phyloP scores from a whole-genome alignment of 2,113 vertebrate genomes.

The Willisornis vidua region DNA sequence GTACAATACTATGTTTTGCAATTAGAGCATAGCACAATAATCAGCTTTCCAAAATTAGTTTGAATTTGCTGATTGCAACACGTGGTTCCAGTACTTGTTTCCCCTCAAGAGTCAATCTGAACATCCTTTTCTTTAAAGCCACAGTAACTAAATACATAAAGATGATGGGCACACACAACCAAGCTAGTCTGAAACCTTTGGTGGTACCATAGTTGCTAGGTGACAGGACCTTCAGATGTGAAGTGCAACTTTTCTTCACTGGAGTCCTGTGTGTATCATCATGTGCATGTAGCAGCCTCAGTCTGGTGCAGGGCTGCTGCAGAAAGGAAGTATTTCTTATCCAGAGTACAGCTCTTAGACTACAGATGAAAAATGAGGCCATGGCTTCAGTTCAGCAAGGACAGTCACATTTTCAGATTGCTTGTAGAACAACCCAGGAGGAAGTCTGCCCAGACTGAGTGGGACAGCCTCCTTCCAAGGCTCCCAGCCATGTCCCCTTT shows the following conservation, averaged over 20 bases:
- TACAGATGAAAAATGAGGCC: background rate
- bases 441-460: background rate
- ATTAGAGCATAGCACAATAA: background rate
- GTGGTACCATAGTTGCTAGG: background rate
- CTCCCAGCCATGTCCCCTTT: background rate
- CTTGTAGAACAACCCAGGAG: background rate
- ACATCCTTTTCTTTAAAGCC: background rate
- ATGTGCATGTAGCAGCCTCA: background rate
- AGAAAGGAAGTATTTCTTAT: background rate
- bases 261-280: background rate
- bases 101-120: background rate
- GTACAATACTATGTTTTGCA: background rate
- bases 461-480: background rate
- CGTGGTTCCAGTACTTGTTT: background rate
- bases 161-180: background rate
- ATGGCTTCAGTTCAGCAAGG: background rate
- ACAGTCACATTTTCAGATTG: background rate
- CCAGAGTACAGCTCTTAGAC: background rate
- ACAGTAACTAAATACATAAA: background rate
- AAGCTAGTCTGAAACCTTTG: background rate
- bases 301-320: background rate
- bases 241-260: background rate
- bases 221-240: background rate
- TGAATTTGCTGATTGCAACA: background rate
- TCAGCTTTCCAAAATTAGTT: background rate